Evolutionary conservation across 2,113 vertebrate species (phyloP).

Genomic region (Leucoraja erinaceus): DNA sequence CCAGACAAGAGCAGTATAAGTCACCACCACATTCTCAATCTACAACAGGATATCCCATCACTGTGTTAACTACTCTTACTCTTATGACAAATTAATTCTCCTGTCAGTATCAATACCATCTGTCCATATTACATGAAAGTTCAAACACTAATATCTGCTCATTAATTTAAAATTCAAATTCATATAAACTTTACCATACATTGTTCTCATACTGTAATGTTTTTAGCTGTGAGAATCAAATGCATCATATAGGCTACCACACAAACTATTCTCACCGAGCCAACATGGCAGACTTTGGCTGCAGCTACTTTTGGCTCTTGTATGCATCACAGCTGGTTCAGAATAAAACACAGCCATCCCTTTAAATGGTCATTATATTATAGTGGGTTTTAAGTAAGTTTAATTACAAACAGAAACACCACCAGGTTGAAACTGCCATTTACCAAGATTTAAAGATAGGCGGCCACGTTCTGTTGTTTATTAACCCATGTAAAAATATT

Average conservation of each 20-base stretch:
- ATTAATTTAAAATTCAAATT: not conserved
- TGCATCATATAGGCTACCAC: not conserved
- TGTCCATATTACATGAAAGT: not conserved
- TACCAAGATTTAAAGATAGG: not conserved
- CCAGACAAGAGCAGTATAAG: not conserved
- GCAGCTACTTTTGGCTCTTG: not conserved
- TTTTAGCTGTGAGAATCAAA: not conserved
- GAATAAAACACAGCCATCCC: not conserved
- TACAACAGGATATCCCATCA: no score
- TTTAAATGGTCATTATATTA: slow-evolving; percentile 20
- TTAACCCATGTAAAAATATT: not conserved
- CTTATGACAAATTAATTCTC: not conserved
- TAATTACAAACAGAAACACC: slow-evolving; percentile 23
- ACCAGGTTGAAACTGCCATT: not conserved
- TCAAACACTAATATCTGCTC: not conserved
- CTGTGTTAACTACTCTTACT: no score
- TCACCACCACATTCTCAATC: not conserved
- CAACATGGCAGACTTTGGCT: not conserved
- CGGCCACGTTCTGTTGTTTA: not conserved
- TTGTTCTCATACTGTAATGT: not conserved
- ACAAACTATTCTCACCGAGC: not conserved
- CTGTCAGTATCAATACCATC: not conserved
- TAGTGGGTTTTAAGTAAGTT: slow-evolving; percentile 14
- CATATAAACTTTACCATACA: no score
- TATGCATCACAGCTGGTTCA: not conserved